These are phyloP conservation scores for Valencia hispanica DNA, from an alignment of 2,797 vertebrate species.

Conservation along the genomic window DNA sequence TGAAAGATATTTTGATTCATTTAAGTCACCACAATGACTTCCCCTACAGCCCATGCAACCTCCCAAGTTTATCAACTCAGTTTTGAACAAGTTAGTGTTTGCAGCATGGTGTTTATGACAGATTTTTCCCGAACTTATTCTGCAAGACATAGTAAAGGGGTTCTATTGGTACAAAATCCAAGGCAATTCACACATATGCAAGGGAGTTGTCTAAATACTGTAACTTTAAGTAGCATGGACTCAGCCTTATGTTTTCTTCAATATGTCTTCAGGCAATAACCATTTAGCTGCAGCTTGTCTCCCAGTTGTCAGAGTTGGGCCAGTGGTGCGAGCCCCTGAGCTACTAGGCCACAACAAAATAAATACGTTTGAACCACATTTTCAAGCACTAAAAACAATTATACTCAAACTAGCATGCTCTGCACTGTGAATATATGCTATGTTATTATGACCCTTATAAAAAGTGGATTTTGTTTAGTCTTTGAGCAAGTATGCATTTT, in stretches of 20 bases:
- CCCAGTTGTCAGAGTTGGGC: constrained; percentile 10
- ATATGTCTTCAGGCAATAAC: constrained; percentile 71
- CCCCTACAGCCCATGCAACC: constrained; percentile 3
- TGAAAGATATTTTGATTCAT: constrained; percentile 60
- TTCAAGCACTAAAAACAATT: constrained; percentile 29
- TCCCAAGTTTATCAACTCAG: constrained; percentile 23
- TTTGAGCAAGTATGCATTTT: constrained; percentile 45
- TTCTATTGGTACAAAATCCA: constrained; percentile 27
- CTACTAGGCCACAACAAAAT: constrained; percentile 13
- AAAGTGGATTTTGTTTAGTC: constrained; percentile 12
- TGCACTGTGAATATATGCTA: constrained; percentile 47
- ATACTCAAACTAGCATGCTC: constrained; percentile 45
- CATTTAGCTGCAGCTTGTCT: constrained; percentile 37
- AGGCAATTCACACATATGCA: constrained; percentile 45
- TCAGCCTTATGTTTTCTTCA: constrained; percentile 65
- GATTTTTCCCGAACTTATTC: constrained; percentile 64
- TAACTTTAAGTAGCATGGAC: constrained; percentile 74
- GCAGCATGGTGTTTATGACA: constrained; percentile 63
- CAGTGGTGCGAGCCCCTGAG: constrained; percentile 11
- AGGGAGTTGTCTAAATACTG: constrained; percentile 51
- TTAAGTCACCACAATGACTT: constrained; percentile 43
- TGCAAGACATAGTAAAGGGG: constrained; percentile 22
- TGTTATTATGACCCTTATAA: constrained; percentile 22
- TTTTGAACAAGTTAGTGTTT: constrained; percentile 58
- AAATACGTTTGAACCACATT: constrained; percentile 23